These are phyloP conservation scores for Paramuricea clavata DNA, from an alignment of 92 coral and sea anemone species.

Conservation along the genomic window DNA sequence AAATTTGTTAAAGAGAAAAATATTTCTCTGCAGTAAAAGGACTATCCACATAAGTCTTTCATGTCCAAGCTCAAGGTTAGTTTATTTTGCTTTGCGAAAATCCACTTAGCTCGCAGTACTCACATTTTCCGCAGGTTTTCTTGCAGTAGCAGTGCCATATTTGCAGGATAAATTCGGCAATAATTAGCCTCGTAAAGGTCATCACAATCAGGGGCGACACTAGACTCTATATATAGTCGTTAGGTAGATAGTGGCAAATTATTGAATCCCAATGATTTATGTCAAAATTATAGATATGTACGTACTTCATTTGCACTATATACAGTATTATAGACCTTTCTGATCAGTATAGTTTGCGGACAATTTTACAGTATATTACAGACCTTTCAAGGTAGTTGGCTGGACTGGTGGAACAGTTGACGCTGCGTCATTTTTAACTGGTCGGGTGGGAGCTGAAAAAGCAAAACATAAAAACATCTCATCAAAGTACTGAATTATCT, in stretches of 20 bases:
- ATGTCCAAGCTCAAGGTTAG: neutral
- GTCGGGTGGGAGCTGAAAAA: neutral
- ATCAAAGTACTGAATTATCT: too few species aligned
- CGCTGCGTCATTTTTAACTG: neutral
- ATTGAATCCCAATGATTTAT: too few species aligned
- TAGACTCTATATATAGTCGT: too few species aligned
- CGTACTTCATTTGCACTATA: too few species aligned
- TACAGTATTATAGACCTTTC: neutral
- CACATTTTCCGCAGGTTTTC: slow-evolving; percentile 60
- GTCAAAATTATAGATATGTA: too few species aligned
- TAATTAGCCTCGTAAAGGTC: slow-evolving; percentile 18
- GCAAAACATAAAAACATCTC: neutral
- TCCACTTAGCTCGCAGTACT: neutral
- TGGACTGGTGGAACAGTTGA: neutral
- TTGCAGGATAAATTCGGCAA: slow-evolving; percentile 38
- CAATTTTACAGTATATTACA: too few species aligned
- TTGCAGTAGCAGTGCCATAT: slow-evolving; percentile 54
- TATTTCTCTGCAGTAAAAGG: too few species aligned
- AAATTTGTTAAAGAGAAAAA: too few species aligned
- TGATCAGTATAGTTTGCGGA: neutral
- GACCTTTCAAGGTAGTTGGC: neutral
- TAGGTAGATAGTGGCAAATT: too few species aligned
- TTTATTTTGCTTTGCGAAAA: too few species aligned
- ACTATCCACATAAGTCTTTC: neutral
- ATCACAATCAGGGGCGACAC: slow-evolving; percentile 1